A percentile compares a stretch with the other conserved stretches of the same genome.
Evolutionary conservation across 1,140 invertebrate genomes (phyloP).

Genomic region (Cataglyphis hispanica): DNA sequence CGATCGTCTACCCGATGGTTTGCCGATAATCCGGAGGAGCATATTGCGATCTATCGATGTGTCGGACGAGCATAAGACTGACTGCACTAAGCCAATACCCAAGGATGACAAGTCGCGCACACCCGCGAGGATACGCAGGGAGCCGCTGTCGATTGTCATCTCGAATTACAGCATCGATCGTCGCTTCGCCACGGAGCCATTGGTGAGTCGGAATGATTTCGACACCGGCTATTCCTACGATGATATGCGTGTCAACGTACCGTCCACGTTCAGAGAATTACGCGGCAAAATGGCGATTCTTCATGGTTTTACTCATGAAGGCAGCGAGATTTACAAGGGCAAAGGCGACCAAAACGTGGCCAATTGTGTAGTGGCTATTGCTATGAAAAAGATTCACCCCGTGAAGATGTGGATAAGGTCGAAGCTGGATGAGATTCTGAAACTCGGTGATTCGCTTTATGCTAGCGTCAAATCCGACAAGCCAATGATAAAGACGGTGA

Average conservation of each 20-base stretch:
- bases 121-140: slow-evolving; percentile 65
- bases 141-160: slow-evolving; percentile 78
- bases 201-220: slow-evolving; percentile 73
- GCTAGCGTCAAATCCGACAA: slow-evolving; percentile 71
- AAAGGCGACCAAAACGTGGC: slow-evolving; percentile 80
- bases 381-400: slow-evolving; percentile 77
- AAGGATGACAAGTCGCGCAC: slow-evolving; percentile 54
- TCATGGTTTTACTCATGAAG: slow-evolving; percentile 80
- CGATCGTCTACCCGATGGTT: slow-evolving; percentile 16
- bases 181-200: slow-evolving; percentile 71
- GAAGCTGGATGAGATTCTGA: slow-evolving; percentile 80
- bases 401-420: slow-evolving; percentile 79
- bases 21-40: slow-evolving; percentile 60
- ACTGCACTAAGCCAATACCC: slow-evolving; percentile 70
- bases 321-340: slow-evolving; percentile 77
- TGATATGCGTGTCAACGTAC: slow-evolving; percentile 79
- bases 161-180: slow-evolving; percentile 79
- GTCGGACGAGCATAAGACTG: slow-evolving; percentile 68
- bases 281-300: slow-evolving; percentile 72
- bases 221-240: slow-evolving; percentile 79
- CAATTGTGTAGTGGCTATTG: slow-evolving; percentile 79
- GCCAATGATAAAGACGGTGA: slow-evolving; percentile 76
- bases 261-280: slow-evolving; percentile 77
- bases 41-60: slow-evolving; percentile 67
- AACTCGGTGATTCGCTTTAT: slow-evolving; percentile 76